Evolutionary conservation across 30 jellyfish, hydroid and myxozoan species (phyloP).

Genomic region (Turritopsis rubra): DNA sequence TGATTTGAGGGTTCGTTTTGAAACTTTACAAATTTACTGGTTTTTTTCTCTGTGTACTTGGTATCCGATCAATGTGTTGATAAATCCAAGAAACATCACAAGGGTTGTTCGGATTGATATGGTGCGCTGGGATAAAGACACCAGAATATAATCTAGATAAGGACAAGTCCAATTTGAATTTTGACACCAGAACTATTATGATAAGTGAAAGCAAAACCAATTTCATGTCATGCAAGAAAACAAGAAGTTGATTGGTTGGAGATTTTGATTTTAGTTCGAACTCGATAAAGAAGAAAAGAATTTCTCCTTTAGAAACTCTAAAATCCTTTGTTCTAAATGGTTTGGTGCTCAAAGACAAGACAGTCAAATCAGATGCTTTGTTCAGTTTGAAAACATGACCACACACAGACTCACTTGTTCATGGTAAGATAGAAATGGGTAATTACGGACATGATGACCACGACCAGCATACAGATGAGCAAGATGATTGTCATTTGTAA

Average conservation of each 20-base stretch:
- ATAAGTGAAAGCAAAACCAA: too few relatives aligned
- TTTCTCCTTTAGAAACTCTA: too few relatives aligned
- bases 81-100: constrained; percentile 13
- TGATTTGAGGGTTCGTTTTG: too few relatives aligned
- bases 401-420: constrained; percentile 9
- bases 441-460: background rate
- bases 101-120: constrained; percentile 9
- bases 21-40: background rate
- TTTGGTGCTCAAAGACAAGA: too few relatives aligned
- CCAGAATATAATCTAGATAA: background rate
- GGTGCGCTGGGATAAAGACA: constrained; percentile 1
- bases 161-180: background rate
- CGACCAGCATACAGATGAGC: background rate
- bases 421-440: constrained; percentile 13
- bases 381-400: too few relatives aligned
- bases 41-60: background rate
- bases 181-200: too few relatives aligned
- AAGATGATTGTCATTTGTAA: constrained; percentile 7
- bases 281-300: too few relatives aligned
- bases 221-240: too few relatives aligned
- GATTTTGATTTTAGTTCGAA: too few relatives aligned
- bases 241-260: too few relatives aligned
- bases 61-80: constrained; percentile 12
- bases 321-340: too few relatives aligned
- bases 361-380: too few relatives aligned